Evolutionary conservation across 2,888 invertebrate genomes (phyloP).

Genomic region (Oscheius myriophilus): DNA sequence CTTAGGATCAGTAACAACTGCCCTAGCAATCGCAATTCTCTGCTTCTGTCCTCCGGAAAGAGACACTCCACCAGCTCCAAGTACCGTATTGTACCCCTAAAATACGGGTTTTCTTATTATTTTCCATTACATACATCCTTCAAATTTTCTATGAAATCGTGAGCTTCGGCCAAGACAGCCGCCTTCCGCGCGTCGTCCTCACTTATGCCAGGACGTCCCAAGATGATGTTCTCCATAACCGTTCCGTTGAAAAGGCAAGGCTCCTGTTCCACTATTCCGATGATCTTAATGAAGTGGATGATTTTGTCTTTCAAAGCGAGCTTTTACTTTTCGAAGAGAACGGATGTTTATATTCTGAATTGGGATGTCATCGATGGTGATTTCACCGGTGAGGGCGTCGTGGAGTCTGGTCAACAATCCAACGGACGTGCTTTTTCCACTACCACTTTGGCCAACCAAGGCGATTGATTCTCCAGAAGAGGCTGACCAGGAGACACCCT

Average conservation of each 20-base stretch:
- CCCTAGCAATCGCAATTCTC: constrained; percentile 70
- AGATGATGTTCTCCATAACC: constrained; percentile 49
- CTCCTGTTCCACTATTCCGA: constrained; percentile 58
- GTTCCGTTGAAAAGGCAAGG: constrained; percentile 56
- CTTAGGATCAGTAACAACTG: constrained; percentile 70
- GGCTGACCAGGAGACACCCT: constrained; percentile 41
- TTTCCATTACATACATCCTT: constrained; percentile 28
- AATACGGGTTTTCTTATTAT: not conserved
- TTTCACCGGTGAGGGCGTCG: constrained; percentile 37
- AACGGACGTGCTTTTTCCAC: constrained; percentile 60
- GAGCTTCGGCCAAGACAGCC: constrained; percentile 54
- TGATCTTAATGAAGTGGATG: constrained; percentile 20
- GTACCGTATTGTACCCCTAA: constrained; percentile 59
- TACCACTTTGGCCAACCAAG: constrained; percentile 58
- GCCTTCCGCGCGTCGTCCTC: constrained; percentile 31
- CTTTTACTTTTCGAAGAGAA: constrained; percentile 34
- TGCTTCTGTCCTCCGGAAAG: constrained; percentile 72
- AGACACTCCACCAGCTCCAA: constrained; percentile 71
- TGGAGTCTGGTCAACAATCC: constrained; percentile 50
- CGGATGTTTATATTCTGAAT: constrained; percentile 38
- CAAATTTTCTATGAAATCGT: constrained; percentile 56
- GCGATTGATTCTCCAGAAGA: constrained; percentile 53
- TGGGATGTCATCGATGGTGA: constrained; percentile 47
- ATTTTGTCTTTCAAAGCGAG: not conserved
- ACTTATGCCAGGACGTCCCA: constrained; percentile 40